Evolutionary conservation across 2,113 vertebrate species (phyloP), one percentile per base, ranked within the genome.

Genomic region (Actinemys pallida): DNA sequence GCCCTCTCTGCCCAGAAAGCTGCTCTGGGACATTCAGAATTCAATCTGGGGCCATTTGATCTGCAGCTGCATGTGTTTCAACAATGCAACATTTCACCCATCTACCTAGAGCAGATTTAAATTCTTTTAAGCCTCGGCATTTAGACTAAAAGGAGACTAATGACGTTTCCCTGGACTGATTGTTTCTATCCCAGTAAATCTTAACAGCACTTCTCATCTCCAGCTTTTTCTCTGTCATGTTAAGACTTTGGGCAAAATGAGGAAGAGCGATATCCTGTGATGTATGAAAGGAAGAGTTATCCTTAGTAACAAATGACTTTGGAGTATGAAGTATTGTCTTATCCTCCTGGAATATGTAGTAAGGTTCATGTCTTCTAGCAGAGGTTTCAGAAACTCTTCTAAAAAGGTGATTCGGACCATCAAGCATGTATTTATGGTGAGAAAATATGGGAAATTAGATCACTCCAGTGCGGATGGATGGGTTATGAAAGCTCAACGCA

Each of bases 41-140:
- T 97, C 96, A 96, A 96, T 96, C 96, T 97, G 97, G 97, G 97
- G 96, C 90, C 95, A 95, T 94, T 97, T 97, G 96, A 96, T 59
- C 95, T 96, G 94, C 96, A 96, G 96, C 96, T 96, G 97, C 91
- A 93, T 97, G 94, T 20, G 1, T 96, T 59, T 93, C 94, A 95
- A 83, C 85, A 96, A 91, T 95, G 96, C 96, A 96, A 95, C 75
- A 35, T 83, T 89, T 95, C 96, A 94, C 92, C 96, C 92, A 96
- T 96, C 96, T 96, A 95, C 87, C 95, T 95, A 42, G 10, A 3
- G 87, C 0, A 10, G 88, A 93, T 79, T 94, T 94, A 94, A 97
- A 96, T 12, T 92, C 96, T 96, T 95, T 97, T 87, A 96, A 92
- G 90, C 91, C 90, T 94, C 81, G 81, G 92, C 83, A 90, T 96